phyloP scores from a whole-genome alignment of 2,113 vertebrate species.

The Cavia porcellus region DNA sequence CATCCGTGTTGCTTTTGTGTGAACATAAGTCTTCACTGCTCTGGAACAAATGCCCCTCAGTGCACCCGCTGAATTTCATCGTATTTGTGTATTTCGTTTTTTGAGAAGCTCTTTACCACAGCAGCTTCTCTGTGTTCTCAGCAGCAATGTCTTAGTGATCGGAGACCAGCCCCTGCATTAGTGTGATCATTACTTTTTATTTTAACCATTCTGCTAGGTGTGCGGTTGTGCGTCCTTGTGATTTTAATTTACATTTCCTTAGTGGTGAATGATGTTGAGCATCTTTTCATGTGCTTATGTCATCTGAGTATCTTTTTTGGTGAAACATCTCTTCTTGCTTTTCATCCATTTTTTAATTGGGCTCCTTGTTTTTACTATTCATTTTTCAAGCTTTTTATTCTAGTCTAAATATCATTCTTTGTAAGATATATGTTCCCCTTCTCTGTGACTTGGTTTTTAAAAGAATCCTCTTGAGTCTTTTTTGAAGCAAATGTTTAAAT shows the following conservation, averaged over 20 bases:
- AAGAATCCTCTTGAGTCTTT: background rate
- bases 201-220: background rate
- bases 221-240: background rate
- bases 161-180: background rate
- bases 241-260: constrained; percentile 34
- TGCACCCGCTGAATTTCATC: background rate
- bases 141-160: no score
- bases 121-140: background rate
- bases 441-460: background rate
- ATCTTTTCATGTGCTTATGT: background rate
- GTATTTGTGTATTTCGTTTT: background rate
- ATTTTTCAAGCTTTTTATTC: background rate
- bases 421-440: background rate
- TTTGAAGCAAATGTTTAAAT: background rate
- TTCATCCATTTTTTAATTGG: background rate
- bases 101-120: background rate
- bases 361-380: background rate
- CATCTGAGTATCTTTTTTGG: background rate
- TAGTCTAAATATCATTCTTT: background rate
- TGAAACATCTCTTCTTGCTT: background rate
- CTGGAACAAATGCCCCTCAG: background rate
- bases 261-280: background rate
- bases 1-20: background rate
- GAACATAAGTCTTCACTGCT: background rate
- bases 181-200: background rate